A percentile compares a stretch with the other conserved stretches of the same genome.
These are phyloP conservation scores for Eugnorisma glareosa DNA, from an alignment of 2,888 invertebrate species.

Conservation along the genomic window DNA sequence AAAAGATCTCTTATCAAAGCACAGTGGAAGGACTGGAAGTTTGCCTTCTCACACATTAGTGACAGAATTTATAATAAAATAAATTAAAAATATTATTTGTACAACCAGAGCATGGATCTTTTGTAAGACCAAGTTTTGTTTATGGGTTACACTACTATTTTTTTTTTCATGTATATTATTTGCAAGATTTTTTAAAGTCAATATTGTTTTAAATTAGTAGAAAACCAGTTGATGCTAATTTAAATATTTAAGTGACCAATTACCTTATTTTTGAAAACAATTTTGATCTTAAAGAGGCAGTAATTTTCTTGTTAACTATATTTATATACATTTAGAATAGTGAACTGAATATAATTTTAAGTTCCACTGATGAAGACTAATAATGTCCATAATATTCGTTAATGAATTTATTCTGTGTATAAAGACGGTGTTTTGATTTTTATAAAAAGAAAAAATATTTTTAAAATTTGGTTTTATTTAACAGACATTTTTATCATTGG, in stretches of 20 bases:
- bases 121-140: background rate
- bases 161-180: slow-evolving; percentile 15
- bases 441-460: slow-evolving; percentile 58
- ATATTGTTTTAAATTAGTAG: slow-evolving; percentile 32
- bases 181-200: slow-evolving; percentile 36
- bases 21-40: background rate
- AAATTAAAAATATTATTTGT: background rate
- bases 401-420: slow-evolving; percentile 60
- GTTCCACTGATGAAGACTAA: slow-evolving; percentile 50
- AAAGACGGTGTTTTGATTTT: slow-evolving; percentile 58
- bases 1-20: background rate
- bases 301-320: slow-evolving; percentile 44
- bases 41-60: background rate
- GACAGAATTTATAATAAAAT: background rate
- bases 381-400: slow-evolving; percentile 49
- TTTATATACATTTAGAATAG: slow-evolving; percentile 37
- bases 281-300: slow-evolving; percentile 15
- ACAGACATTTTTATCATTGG: too few relatives aligned
- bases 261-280: slow-evolving; percentile 36
- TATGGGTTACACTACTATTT: slow-evolving; percentile 5
- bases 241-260: slow-evolving; percentile 27
- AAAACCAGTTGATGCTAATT: slow-evolving; percentile 25
- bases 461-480: slow-evolving; percentile 45
- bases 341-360: slow-evolving; percentile 48
- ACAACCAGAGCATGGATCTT: background rate